phyloP scores from a whole-genome alignment of 2,797 vertebrate species.

The Jordanella pulchra region DNA sequence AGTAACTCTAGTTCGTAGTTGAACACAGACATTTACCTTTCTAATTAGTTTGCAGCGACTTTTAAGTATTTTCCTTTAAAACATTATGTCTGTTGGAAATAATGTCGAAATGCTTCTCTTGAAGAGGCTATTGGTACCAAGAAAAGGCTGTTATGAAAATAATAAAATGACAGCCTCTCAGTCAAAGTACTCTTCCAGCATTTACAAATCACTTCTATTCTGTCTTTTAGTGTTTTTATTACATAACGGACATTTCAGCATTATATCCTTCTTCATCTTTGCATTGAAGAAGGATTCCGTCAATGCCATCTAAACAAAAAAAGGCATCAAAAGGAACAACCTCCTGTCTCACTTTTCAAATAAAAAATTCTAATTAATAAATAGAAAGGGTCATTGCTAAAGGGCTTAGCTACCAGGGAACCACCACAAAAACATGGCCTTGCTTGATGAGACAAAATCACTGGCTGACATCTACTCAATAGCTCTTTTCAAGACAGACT shows the following conservation, averaged over 20 bases:
- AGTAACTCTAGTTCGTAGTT: too few species aligned
- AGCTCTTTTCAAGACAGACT: neutral
- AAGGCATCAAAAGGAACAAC: too few species aligned
- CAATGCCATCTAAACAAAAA: too few species aligned
- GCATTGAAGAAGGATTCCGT: neutral
- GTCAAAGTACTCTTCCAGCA: neutral
- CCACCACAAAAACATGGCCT: neutral
- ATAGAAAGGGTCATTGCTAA: neutral
- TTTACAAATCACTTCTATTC: neutral
- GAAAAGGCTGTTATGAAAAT: neutral
- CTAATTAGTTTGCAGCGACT: too few species aligned
- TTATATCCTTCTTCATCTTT: too few species aligned
- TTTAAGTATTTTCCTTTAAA: too few species aligned
- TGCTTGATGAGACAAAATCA: neutral
- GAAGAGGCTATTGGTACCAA: neutral
- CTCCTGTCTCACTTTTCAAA: neutral
- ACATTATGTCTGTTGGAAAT: too few species aligned
- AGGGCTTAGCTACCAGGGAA: neutral
- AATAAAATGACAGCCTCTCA: neutral
- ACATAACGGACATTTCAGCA: neutral
- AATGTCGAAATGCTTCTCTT: too few species aligned
- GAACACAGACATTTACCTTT: too few species aligned
- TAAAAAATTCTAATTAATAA: neutral
- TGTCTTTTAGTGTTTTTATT: neutral
- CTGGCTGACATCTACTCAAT: neutral